Evolutionary conservation across 2,888 invertebrate genomes (phyloP).

Genomic region (Drosophila mettleri): DNA sequence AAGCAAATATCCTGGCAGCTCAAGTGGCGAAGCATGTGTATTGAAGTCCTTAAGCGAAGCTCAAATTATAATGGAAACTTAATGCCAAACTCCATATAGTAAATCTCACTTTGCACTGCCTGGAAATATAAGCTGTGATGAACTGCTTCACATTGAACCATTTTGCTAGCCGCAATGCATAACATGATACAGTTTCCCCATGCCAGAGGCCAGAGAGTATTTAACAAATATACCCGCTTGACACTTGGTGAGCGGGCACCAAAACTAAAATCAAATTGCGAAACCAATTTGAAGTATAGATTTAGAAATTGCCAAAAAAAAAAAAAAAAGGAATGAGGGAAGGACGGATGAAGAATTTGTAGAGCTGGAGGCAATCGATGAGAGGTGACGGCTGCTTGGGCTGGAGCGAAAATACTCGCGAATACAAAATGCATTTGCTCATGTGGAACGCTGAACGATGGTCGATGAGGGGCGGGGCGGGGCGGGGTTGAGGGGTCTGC

Average conservation of each 20-base stretch:
- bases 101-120: too few relatives aligned
- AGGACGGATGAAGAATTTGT: too few relatives aligned
- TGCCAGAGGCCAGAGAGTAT: too few relatives aligned
- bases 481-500: neutral
- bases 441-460: conserved; percentile 5
- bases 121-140: too few relatives aligned
- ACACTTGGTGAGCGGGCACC: neutral
- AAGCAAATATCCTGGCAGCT: too few relatives aligned
- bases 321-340: neutral
- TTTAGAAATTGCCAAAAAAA: neutral
- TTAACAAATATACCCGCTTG: neutral
- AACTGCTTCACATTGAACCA: too few relatives aligned
- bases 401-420: conserved; percentile 9
- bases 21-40: too few relatives aligned
- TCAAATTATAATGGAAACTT: too few relatives aligned
- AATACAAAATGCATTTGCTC: conserved; percentile 37
- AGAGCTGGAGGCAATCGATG: conserved; percentile 21
- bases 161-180: too few relatives aligned
- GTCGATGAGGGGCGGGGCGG: neutral
- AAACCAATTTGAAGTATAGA: conserved; percentile 32
- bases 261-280: conserved; percentile 46
- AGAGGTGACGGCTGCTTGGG: conserved; percentile 18
- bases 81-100: too few relatives aligned
- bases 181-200: too few relatives aligned
- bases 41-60: too few relatives aligned